Evolutionary conservation across 2,113 vertebrate species (phyloP).

Genomic region (Pangasianodon gigas): DNA sequence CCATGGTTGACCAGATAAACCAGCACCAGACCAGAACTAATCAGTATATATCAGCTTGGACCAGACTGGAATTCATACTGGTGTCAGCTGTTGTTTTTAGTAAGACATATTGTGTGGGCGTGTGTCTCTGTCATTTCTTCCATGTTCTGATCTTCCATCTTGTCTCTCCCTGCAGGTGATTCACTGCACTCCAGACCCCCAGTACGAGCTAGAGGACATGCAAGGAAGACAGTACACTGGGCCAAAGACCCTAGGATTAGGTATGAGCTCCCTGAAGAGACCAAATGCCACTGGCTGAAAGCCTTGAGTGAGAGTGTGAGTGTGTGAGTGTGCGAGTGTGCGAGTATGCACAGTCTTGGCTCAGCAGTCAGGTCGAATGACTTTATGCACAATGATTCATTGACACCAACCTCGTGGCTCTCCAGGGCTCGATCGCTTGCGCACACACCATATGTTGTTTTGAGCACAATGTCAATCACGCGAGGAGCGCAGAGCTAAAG

Average conservation of each 20-base stretch:
- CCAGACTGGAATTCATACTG: slow-evolving; percentile 4
- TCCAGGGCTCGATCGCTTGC: not conserved
- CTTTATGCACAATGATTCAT: slow-evolving; percentile 21
- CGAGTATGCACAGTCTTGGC: not conserved
- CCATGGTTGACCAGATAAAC: not conserved
- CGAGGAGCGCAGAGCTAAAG: not conserved
- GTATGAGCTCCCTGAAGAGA: slow-evolving; percentile 47
- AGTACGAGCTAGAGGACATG: slow-evolving; percentile 16
- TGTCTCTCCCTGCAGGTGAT: slow-evolving; percentile 45
- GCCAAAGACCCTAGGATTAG: slow-evolving; percentile 56
- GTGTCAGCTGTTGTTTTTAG: slow-evolving; percentile 23
- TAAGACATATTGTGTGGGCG: not conserved
- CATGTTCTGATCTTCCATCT: slow-evolving; percentile 12
- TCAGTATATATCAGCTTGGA: not conserved
- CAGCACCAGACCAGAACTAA: not conserved
- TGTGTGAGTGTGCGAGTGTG: not conserved
- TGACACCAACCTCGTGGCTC: slow-evolving; percentile 15
- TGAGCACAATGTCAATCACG: not conserved
- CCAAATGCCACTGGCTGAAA: slow-evolving; percentile 40
- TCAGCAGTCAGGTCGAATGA: not conserved
- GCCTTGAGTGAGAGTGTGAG: not conserved
- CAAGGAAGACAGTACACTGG: slow-evolving; percentile 6
- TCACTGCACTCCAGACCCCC: slow-evolving; percentile 34
- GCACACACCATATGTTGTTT: slow-evolving; percentile 39
- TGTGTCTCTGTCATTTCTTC: not conserved